Base-by-base conservation (phyloP, 2,797 vertebrate genomes). In the Aeoliscus strigatus region DNA sequence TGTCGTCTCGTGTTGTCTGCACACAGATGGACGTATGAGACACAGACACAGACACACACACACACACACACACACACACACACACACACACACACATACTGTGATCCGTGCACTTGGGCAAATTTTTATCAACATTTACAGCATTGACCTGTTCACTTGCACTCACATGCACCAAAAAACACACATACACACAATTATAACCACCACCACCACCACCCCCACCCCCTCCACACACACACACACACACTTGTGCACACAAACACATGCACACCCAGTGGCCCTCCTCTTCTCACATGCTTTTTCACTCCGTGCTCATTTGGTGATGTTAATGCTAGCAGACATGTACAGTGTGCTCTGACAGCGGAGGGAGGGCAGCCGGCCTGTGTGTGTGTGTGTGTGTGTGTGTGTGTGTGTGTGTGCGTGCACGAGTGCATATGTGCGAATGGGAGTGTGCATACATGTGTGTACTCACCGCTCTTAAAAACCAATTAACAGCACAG, bases 401-500 rank as follows among this genome's bases (percentile, higher is more conserved):
- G 39, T 47, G 42, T 60, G 48, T 18, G 36, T 9, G 14, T 23
- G 38, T 11, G 13, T 6, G 8, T 39, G 28, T 29, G 60, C 54
- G 38, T 2, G 30, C 14, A 46, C 49, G 62, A 5, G n/a, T n/a
- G n/a, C n/a, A n/a, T n/a, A n/a, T n/a, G n/a, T n/a, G n/a, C n/a
- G n/a, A n/a, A n/a, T n/a, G 15, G 6, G 44, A 11, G 42, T 48
- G 51, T 3, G 13, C 58, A 41, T 26, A n/a, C 56, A 47, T 64
- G 71, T 62, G 71, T 73, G 66, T 75, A 63, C 75, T 75, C 64
- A 70, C 73, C 51, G 53, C 79, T 80, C 67, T 81, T 86, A 78
- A 84, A 82, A 86, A 81, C 61, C 85, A 82, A 85, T 87, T 86
- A 85, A 83, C 75, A 68, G 54, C 17, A 2, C 49, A 50, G 68